phyloP scores from a whole-genome alignment of 1,140 invertebrate genomes.

The Melipona quadrifasciata region DNA sequence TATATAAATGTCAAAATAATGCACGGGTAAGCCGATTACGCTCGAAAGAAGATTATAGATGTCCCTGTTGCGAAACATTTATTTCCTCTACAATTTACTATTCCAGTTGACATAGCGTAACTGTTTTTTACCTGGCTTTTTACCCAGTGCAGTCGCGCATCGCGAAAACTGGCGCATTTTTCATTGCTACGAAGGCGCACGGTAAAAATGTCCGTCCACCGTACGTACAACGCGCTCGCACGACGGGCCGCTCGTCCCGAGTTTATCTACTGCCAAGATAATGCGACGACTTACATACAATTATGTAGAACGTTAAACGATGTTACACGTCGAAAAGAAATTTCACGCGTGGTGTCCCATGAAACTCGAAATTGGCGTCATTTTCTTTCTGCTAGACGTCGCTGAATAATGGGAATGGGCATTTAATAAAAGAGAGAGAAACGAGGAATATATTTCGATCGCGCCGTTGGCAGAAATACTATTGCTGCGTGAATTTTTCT shows the following conservation, averaged over 20 bases:
- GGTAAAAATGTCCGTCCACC: background rate
- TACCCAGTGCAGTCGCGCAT: background rate
- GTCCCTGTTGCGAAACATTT: slow-evolving; percentile 12
- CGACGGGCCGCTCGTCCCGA: slow-evolving; percentile 7
- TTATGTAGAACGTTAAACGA: background rate
- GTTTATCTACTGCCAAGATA: background rate
- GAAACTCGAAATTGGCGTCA: background rate
- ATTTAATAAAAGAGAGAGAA: background rate
- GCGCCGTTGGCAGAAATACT: background rate
- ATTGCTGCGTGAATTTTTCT: background rate
- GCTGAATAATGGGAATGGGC: background rate
- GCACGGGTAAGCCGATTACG: slow-evolving; percentile 21
- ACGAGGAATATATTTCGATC: background rate
- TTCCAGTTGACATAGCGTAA: background rate
- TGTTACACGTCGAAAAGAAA: background rate
- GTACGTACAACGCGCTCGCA: background rate
- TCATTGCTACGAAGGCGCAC: background rate
- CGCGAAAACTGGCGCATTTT: slow-evolving; percentile 11
- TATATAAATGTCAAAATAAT: slow-evolving; percentile 24
- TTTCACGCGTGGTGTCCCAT: background rate
- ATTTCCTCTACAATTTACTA: slow-evolving; percentile 3
- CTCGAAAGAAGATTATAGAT: background rate
- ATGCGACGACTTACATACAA: background rate
- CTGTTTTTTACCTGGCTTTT: background rate
- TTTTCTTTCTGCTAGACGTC: slow-evolving; percentile 14